Base-by-base conservation (phyloP, 2,888 invertebrate species). In the Melanophora roralis region DNA sequence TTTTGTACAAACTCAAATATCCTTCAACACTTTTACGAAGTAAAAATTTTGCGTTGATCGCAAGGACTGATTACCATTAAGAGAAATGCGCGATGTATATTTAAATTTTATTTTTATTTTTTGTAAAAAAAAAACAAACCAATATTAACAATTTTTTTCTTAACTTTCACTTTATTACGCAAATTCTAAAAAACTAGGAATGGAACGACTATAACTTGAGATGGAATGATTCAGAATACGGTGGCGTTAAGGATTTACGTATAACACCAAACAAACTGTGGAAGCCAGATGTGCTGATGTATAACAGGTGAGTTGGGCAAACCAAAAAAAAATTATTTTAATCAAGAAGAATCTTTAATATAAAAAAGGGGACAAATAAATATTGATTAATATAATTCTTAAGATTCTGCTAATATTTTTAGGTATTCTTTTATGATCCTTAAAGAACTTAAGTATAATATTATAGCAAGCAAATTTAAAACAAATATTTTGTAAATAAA, bases 281-380 rank as follows among this genome's bases (percentile, higher is more conserved):
- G 99, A 97, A 96, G 90, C 99, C 99, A 82, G 99, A 99, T 91
- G 97, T 99, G 86, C 95, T 99, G 84, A 97, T 99, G 96, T 99
- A 99, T 92, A 99, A 99, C 94, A 99, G 98, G 98, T 98, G 92
- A 93, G 89, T 85, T 69, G 32, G 45, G 57, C 71, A 71, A 83
- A 65, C 65, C 60, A 80, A 74, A 78, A 51, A 55, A 80, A 69
- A 23, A 47, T 36, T 23, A 75, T 59, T n/a, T n/a, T n/a, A 67
- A 57, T 68, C 49, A 60, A 77, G 74, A 78, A 64, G 76, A 62
- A 36, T 62, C 78, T 71, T 38, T 16, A 14, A 36, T 69, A 69
- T 43, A 72, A 60, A 12, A 60, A 62, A 62, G 53, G 19, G 47
- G 57, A 62, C 60, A 27, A 77, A 80, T 55, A 64, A 69, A 43